phyloP scores from a whole-genome alignment of 2,888 invertebrate species.

The Hipparchia sbordonii region DNA sequence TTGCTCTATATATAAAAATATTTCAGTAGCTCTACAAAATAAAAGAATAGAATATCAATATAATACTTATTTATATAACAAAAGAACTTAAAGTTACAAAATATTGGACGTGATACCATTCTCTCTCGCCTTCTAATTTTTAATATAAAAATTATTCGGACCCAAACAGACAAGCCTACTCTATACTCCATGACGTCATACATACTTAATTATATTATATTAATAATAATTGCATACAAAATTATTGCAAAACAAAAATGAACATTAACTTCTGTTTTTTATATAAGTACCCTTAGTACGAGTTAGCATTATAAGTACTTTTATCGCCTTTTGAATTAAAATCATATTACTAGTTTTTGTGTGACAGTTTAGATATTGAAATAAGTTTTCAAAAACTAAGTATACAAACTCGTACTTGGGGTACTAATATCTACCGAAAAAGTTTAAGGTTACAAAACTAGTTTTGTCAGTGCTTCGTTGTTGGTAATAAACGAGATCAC shows the following conservation, averaged over 20 bases:
- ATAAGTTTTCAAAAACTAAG: neutral
- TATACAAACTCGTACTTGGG: neutral
- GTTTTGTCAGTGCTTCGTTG: neutral
- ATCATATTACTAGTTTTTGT: neutral
- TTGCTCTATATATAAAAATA: conserved; percentile 74
- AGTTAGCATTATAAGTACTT: no score
- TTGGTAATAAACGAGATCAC: no score
- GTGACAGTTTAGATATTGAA: neutral
- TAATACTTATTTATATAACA: conserved; percentile 73
- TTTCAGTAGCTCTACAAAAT: conserved; percentile 73
- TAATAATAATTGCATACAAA: conserved; percentile 1
- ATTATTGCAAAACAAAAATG: conserved; percentile 16
- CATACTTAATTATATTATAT: conserved; percentile 45
- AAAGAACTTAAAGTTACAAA: conserved; percentile 59
- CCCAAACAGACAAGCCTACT: conserved; percentile 54
- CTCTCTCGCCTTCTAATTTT: conserved; percentile 74
- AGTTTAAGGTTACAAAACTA: no score
- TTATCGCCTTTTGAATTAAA: no score
- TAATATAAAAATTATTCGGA: conserved; percentile 81
- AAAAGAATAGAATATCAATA: conserved; percentile 76
- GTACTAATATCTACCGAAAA: neutral
- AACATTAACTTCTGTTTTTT: neutral
- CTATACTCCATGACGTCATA: conserved; percentile 44
- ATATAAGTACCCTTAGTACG: neutral
- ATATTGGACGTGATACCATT: conserved; percentile 74